Percentiles rank a stretch among this genome's conserved stretches.
Evolutionary conservation across 1,140 invertebrate species (phyloP).

Genomic region (Armadillidium nasatum): DNA sequence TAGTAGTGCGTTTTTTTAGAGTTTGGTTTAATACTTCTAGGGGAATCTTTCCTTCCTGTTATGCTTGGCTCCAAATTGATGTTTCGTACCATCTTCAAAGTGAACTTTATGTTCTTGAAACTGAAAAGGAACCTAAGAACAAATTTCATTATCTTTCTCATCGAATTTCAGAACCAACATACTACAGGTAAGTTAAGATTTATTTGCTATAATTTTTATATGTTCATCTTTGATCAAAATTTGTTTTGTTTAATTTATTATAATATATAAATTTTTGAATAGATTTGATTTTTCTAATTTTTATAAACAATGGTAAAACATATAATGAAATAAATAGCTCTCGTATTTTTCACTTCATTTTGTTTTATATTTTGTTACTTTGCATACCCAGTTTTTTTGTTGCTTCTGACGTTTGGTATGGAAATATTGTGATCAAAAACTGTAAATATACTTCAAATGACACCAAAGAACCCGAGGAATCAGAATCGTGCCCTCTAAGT

Average conservation of each 20-base stretch:
- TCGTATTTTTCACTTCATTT: no score
- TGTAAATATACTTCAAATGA: constrained; percentile 27
- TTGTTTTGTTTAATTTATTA: not conserved
- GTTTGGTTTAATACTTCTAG: not conserved
- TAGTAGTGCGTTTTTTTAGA: no score
- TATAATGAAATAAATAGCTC: no score
- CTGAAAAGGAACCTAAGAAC: constrained; percentile 31
- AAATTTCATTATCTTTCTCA: constrained; percentile 26
- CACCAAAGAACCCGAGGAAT: not conserved
- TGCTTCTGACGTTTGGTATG: constrained; percentile 32
- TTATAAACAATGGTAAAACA: no score
- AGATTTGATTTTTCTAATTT: not conserved
- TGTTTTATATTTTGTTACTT: no score
- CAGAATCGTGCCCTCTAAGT: constrained; percentile 26
- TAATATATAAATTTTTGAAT: not conserved
- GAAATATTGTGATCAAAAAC: constrained; percentile 31
- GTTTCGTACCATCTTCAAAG: constrained; percentile 32
- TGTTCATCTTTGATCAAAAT: no score
- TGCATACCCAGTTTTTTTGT: constrained; percentile 31
- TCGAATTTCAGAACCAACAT: constrained; percentile 23
- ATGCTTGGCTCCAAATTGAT: constrained; percentile 38
- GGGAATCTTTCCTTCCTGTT: constrained; percentile 43
- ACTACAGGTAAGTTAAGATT: constrained; percentile 30
- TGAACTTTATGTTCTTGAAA: constrained; percentile 34
- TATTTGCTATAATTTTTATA: not conserved